Evolutionary conservation across 2,797 vertebrate genomes (phyloP).

Genomic region (Lepus townsendii): DNA sequence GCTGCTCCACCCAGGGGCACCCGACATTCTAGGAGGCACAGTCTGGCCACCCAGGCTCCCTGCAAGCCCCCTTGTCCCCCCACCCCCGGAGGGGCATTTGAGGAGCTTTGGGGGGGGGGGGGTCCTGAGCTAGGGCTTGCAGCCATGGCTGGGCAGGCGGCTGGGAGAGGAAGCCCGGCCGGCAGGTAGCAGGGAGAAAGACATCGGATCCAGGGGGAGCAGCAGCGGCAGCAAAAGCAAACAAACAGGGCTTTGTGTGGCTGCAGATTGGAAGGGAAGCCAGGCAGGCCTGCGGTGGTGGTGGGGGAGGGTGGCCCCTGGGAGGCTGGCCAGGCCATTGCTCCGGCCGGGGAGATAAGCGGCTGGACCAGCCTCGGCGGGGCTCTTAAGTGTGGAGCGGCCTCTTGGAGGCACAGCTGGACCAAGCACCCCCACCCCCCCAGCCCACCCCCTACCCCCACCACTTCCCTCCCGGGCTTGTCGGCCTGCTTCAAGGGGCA

Average conservation of each 20-base stretch:
- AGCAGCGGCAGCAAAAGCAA: conserved; percentile 75
- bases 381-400: neutral
- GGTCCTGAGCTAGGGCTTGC: conserved; percentile 58
- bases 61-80: neutral
- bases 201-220: conserved; percentile 78
- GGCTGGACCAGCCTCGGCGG: conserved; percentile 21
- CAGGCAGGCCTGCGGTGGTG: conserved; percentile 37
- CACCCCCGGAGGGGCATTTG: neutral
- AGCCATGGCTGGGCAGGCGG: conserved; percentile 17
- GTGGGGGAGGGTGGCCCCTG: neutral
- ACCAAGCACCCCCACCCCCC: neutral
- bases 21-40: conserved; percentile 79
- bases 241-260: conserved; percentile 77
- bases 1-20: conserved; percentile 84
- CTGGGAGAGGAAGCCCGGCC: conserved; percentile 78
- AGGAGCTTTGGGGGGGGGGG: neutral
- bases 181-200: conserved; percentile 81
- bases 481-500: conserved; percentile 41
- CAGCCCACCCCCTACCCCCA: conserved; percentile 32
- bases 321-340: conserved; percentile 39
- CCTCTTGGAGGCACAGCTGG: conserved; percentile 51
- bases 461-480: conserved; percentile 40
- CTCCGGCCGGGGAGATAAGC: conserved; percentile 55
- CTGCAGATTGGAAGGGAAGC: conserved; percentile 62
- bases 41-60: conserved; percentile 65